Evolutionary conservation across 2,113 vertebrate genomes (phyloP).

Genomic region (Esox niger): DNA sequence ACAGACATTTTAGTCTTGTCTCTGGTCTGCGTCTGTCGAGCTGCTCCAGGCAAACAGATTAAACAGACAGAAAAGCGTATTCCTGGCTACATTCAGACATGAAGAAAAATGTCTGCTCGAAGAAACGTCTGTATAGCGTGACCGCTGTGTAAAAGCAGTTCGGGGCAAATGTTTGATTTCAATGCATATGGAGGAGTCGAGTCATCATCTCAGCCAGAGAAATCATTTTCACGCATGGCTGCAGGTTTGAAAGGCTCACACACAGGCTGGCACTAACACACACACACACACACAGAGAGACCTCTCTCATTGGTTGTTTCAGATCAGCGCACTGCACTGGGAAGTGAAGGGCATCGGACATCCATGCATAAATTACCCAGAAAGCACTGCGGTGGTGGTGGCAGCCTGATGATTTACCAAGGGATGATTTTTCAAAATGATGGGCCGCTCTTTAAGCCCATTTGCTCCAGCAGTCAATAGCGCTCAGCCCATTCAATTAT

Average conservation of each 20-base stretch:
- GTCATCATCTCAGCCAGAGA: conserved; percentile 13
- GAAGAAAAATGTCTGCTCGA: not conserved
- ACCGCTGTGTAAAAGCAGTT: not conserved
- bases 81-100: not conserved
- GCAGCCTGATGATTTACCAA: not conserved
- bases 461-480: conserved; percentile 40
- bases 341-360: conserved; percentile 5
- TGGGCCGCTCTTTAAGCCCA: conserved; percentile 13
- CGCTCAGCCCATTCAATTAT: conserved; percentile 45
- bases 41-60: no score
- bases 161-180: conserved; percentile 5
- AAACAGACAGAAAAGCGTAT: not conserved
- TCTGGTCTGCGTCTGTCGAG: no score
- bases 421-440: conserved; percentile 3
- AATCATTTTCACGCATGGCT: conserved; percentile 18
- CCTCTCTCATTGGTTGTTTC: not conserved
- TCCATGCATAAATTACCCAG: conserved; percentile 21
- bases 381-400: not conserved
- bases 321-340: not conserved
- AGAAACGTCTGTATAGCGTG: not conserved
- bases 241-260: conserved; percentile 1
- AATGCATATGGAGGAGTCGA: conserved; percentile 17
- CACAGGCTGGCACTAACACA: no score
- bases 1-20: no score
- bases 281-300: not conserved